phyloP scores from a whole-genome alignment of 2,113 vertebrate genomes.

The Pristiophorus japonicus region DNA sequence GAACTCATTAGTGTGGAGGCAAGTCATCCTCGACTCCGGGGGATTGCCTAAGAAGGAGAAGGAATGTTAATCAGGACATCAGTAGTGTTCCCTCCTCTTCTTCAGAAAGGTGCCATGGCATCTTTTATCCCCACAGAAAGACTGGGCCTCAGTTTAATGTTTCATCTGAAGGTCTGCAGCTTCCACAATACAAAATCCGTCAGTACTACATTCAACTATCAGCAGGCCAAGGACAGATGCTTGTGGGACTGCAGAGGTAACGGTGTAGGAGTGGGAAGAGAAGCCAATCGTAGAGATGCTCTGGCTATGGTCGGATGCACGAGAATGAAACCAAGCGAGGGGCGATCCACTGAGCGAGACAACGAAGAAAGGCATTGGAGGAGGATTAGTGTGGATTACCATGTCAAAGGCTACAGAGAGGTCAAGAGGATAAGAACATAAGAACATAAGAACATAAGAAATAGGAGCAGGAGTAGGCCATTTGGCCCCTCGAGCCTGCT shows the following conservation, averaged over 20 bases:
- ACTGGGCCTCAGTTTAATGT: not conserved
- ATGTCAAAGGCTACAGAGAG: not conserved
- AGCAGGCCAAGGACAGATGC: not conserved
- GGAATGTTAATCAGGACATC: not conserved
- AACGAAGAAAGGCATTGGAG: not conserved
- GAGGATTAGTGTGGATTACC: not conserved
- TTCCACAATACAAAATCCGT: not conserved
- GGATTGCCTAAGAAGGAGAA: no score
- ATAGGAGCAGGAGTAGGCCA: no score
- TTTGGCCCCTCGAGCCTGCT: no score
- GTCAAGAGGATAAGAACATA: no score
- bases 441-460: no score
- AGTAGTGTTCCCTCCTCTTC: not conserved
- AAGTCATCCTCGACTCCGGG: no score
- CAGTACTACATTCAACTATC: not conserved
- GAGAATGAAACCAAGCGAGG: not conserved
- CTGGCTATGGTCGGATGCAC: not conserved
- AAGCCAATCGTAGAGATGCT: not conserved
- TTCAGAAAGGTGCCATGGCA: not conserved
- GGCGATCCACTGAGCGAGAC: not conserved
- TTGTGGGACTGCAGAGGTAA: not conserved
- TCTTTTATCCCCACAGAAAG: not conserved
- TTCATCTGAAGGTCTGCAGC: not conserved
- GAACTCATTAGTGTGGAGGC: no score
- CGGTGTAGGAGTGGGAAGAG: not conserved